These are phyloP conservation scores for Rhodeus uyekii DNA, from an alignment of 2,797 vertebrate genomes.

Conservation along the genomic window DNA sequence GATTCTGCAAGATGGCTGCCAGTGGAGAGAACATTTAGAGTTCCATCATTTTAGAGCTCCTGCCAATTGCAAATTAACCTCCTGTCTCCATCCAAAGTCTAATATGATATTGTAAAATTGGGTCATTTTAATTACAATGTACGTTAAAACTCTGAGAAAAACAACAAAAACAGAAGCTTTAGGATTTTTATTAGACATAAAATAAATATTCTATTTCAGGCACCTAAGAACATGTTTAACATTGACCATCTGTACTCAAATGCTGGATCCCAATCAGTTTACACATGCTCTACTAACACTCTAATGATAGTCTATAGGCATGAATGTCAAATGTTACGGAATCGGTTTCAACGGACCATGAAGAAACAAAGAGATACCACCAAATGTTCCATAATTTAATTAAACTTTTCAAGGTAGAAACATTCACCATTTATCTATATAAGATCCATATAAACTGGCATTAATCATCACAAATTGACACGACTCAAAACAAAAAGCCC, in stretches of 20 bases:
- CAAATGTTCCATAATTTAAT: too few species aligned
- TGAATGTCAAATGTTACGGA: too few species aligned
- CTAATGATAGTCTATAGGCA: too few species aligned
- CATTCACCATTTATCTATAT: not conserved
- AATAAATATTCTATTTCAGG: not conserved
- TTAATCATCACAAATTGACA: slow-evolving; percentile 28
- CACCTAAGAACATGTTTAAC: not conserved
- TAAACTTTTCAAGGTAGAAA: not conserved
- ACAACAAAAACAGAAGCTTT: not conserved
- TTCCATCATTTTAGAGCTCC: not conserved
- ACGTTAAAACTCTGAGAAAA: not conserved
- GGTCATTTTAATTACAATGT: not conserved
- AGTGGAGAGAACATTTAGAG: slow-evolving; percentile 5
- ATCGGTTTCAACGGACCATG: too few species aligned
- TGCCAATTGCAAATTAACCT: slow-evolving; percentile 13
- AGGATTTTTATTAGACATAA: not conserved
- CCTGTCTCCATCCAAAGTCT: not conserved
- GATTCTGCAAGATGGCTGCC: slow-evolving; percentile 28
- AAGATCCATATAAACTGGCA: not conserved
- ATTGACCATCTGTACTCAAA: not conserved
- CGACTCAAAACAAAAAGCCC: slow-evolving; percentile 16
- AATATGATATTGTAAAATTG: not conserved
- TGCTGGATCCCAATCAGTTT: not conserved
- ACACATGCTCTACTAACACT: too few species aligned
- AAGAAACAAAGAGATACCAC: too few species aligned